Evolutionary conservation across 2,888 invertebrate species (phyloP).

Genomic region (Cantharis flavilabris): DNA sequence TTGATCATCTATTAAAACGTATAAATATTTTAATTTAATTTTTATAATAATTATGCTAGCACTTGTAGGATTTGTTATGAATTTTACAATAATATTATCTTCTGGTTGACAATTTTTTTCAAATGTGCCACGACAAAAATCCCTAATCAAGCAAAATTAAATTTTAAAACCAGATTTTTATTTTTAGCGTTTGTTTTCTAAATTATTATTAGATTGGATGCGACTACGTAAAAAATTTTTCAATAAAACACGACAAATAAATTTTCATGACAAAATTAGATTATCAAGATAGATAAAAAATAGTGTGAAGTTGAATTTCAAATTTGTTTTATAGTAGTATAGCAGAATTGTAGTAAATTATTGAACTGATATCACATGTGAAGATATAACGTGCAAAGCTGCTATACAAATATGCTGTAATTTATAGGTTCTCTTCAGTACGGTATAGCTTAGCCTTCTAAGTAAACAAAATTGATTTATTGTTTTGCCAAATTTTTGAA

Average conservation of each 20-base stretch:
- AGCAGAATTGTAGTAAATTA: not conserved
- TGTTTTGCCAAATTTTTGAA: too few relatives aligned
- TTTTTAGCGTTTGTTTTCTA: not conserved
- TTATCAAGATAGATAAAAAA: not conserved
- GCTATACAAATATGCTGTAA: not conserved
- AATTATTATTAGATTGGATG: not conserved
- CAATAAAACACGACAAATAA: not conserved
- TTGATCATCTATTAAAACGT: too few relatives aligned
- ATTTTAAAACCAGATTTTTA: not conserved
- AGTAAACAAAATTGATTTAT: not conserved
- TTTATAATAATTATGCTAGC: not conserved
- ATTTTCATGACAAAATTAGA: not conserved
- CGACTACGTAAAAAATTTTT: not conserved
- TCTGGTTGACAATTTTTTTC: not conserved
- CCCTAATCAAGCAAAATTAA: not conserved
- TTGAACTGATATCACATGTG: not conserved
- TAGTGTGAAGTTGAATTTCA: not conserved
- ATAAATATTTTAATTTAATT: too few relatives aligned
- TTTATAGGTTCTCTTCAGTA: not conserved
- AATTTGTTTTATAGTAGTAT: not conserved
- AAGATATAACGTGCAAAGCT: not conserved
- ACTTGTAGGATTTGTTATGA: not conserved
- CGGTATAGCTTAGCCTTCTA: not conserved
- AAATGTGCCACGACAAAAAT: not conserved
- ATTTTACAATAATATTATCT: too few relatives aligned